phyloP scores from a whole-genome alignment of 2,797 vertebrate genomes.

The Menidia menidia region DNA sequence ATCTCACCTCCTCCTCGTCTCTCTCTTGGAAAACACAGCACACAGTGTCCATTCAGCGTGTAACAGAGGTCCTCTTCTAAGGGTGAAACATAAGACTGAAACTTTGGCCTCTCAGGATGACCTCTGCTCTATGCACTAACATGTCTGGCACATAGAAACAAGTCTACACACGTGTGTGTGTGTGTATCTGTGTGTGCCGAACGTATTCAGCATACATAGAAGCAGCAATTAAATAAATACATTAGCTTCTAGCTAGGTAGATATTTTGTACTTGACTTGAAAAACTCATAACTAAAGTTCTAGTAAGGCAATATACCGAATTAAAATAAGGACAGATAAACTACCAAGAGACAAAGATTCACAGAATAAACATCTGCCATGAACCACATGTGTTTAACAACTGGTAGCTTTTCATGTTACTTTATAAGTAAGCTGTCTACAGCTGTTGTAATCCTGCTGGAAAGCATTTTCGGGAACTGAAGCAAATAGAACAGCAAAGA shows the following conservation, averaged over 20 bases:
- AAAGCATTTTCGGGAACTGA: no score
- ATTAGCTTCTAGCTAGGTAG: neutral
- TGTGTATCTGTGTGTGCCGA: neutral
- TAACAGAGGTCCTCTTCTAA: constrained; percentile 69
- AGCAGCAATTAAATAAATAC: constrained; percentile 15
- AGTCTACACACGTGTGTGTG: constrained; percentile 21
- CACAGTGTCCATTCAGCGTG: constrained; percentile 59
- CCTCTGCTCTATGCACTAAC: constrained; percentile 61
- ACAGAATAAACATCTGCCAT: constrained; percentile 32
- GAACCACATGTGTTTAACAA: constrained; percentile 33
- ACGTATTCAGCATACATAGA: constrained; percentile 14
- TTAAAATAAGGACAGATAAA: neutral
- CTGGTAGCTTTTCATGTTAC: constrained; percentile 24
- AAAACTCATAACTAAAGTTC: neutral
- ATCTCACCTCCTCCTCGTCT: constrained; percentile 20
- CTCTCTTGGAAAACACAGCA: constrained; percentile 32
- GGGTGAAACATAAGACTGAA: constrained; percentile 70
- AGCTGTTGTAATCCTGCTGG: no score
- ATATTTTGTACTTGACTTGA: neutral
- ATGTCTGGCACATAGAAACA: constrained; percentile 64
- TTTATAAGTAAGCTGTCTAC: constrained; percentile 3
- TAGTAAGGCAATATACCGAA: neutral
- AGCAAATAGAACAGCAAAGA: no score
- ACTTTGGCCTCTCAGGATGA: constrained; percentile 61
- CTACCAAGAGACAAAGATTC: constrained; percentile 19